Evolutionary conservation across 1,140 invertebrate genomes (phyloP).

Genomic region (Cotesia vestalis): DNA sequence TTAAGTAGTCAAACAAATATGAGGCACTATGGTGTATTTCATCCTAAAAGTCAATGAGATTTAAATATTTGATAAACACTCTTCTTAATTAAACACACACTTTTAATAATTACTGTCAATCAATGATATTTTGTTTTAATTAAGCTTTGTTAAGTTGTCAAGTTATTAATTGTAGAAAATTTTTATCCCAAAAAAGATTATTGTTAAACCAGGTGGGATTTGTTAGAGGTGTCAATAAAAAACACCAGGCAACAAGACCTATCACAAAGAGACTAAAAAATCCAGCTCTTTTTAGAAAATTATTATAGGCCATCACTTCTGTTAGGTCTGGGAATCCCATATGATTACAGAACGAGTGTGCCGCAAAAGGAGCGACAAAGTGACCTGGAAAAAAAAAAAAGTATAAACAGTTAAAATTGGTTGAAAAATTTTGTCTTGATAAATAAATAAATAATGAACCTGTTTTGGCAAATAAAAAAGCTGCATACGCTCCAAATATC

Average conservation of each 20-base stretch:
- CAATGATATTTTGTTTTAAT: not conserved
- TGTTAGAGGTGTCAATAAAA: slow-evolving; percentile 81
- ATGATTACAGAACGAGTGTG: slow-evolving; percentile 94
- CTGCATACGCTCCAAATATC: slow-evolving; percentile 92
- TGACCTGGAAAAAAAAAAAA: slow-evolving; percentile 74
- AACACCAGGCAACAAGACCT: slow-evolving; percentile 82
- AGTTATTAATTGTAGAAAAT: slow-evolving; percentile 45
- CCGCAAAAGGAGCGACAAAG: slow-evolving; percentile 85
- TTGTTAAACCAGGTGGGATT: slow-evolving; percentile 81
- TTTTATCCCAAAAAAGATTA: slow-evolving; percentile 69
- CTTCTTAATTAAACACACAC: not conserved
- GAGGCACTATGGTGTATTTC: slow-evolving; percentile 49
- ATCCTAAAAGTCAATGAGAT: too few species aligned
- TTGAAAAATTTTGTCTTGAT: not conserved
- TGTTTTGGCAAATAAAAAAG: slow-evolving; percentile 84
- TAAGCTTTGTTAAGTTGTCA: not conserved
- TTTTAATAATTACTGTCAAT: not conserved
- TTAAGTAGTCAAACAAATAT: slow-evolving; percentile 7
- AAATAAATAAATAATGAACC: slow-evolving; percentile 57
- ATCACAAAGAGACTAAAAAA: slow-evolving; percentile 75
- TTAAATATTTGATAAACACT: too few species aligned
- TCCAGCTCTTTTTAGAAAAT: slow-evolving; percentile 71
- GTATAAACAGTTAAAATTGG: slow-evolving; percentile 2
- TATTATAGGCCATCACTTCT: slow-evolving; percentile 77
- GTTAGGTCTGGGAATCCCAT: slow-evolving; percentile 93